These are phyloP conservation scores for Austrolebias charrua DNA, from an alignment of 2,797 vertebrate genomes.

Conservation along the genomic window DNA sequence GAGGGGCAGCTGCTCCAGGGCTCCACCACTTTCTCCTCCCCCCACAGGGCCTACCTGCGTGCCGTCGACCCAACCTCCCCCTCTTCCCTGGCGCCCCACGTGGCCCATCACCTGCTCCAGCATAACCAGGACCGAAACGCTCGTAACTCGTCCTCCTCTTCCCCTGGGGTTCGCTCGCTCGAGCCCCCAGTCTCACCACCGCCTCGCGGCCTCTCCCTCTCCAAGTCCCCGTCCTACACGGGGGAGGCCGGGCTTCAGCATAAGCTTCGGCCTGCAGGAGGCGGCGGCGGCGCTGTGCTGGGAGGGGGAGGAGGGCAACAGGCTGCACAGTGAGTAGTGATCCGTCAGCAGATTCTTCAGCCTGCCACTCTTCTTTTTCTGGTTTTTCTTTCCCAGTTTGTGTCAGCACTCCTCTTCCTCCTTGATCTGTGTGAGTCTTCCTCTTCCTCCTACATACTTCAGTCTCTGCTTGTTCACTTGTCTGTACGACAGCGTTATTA, in stretches of 20 bases:
- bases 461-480: conserved; percentile 30
- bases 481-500: not conserved
- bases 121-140: conserved; percentile 70
- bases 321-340: conserved; percentile 83
- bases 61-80: conserved; percentile 68
- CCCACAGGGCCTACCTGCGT: conserved; percentile 79
- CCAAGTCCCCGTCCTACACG: conserved; percentile 86
- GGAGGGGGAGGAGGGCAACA: conserved; percentile 75
- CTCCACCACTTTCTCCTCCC: conserved; percentile 84
- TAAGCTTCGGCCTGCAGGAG: conserved; percentile 66
- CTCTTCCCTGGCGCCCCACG: conserved; percentile 70
- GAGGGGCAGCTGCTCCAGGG: conserved; percentile 92
- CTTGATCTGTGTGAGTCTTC: conserved; percentile 82
- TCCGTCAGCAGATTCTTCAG: conserved; percentile 56
- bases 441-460: conserved; percentile 64
- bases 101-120: conserved; percentile 69
- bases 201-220: conserved; percentile 77
- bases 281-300: conserved; percentile 58
- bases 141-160: conserved; percentile 73
- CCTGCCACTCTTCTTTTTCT: conserved; percentile 66
- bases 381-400: conserved; percentile 75
- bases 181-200: conserved; percentile 81
- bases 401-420: conserved; percentile 79
- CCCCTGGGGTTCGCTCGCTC: conserved; percentile 78
- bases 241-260: conserved; percentile 76